Percentiles rank a stretch among this genome's conserved stretches.
phyloP scores from a whole-genome alignment of 2,113 vertebrate genomes.

The Cyanistes caeruleus region DNA sequence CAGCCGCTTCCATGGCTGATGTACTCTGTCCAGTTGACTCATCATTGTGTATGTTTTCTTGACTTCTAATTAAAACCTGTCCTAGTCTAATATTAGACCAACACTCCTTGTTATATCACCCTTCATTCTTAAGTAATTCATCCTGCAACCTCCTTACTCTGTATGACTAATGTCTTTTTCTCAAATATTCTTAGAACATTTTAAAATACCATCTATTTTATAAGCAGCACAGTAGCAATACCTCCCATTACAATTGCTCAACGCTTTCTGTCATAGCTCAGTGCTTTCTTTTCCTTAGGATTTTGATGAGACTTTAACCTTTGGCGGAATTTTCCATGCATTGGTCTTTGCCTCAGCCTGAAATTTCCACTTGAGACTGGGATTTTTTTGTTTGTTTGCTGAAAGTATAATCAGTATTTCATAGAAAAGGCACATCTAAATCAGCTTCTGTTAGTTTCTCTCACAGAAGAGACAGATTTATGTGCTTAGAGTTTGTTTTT shows the following conservation, averaged over 20 bases:
- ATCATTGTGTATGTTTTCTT: conserved; percentile 52
- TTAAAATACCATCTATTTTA: conserved; percentile 64
- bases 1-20: conserved; percentile 34
- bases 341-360: background rate
- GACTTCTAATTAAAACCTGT: conserved; percentile 57
- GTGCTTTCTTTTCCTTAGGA: conserved; percentile 21
- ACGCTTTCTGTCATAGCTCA: conserved; percentile 6
- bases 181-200: conserved; percentile 61
- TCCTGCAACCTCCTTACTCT: conserved; percentile 40
- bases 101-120: conserved; percentile 41
- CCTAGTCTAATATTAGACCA: conserved; percentile 58
- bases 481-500: background rate
- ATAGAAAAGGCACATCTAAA: background rate
- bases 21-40: conserved; percentile 52
- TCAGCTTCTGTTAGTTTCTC: background rate
- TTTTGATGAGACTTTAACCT: background rate
- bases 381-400: background rate
- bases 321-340: conserved; percentile 28
- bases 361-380: background rate
- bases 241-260: conserved; percentile 31
- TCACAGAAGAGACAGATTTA: background rate
- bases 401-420: background rate
- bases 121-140: conserved; percentile 61
- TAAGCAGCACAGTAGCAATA: conserved; percentile 20
- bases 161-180: conserved; percentile 63